These are phyloP conservation scores for Tachina lurida DNA, from an alignment of 2,888 invertebrate species.

Conservation along the genomic window DNA sequence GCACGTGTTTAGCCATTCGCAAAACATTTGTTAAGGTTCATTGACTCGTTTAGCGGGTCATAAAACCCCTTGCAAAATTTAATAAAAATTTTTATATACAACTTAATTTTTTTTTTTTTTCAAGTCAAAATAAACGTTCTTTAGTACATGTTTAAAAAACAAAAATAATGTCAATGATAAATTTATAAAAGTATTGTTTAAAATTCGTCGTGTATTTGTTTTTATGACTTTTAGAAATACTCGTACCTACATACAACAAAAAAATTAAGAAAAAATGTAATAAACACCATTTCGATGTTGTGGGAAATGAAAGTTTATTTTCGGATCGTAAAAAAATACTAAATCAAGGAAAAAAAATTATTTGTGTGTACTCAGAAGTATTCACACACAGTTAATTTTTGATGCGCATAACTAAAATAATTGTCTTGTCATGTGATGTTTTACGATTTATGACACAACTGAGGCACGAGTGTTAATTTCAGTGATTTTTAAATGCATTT, in stretches of 20 bases:
- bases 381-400: slow-evolving; percentile 7
- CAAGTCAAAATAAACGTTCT: slow-evolving; percentile 47
- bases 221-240: slow-evolving; percentile 41
- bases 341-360: neutral
- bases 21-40: slow-evolving; percentile 48
- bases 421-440: slow-evolving; percentile 39
- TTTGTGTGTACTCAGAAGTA: neutral
- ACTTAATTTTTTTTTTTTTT: slow-evolving; percentile 29
- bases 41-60: slow-evolving; percentile 56
- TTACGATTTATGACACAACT: slow-evolving; percentile 21
- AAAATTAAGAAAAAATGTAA: neutral
- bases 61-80: slow-evolving; percentile 58
- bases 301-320: slow-evolving; percentile 63
- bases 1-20: slow-evolving; percentile 5
- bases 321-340: slow-evolving; percentile 33
- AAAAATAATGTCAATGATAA: slow-evolving; percentile 52
- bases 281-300: slow-evolving; percentile 50
- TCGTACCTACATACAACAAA: too few relatives aligned
- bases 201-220: slow-evolving; percentile 2
- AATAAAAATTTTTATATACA: slow-evolving; percentile 19
- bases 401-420: slow-evolving; percentile 23
- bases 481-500: slow-evolving; percentile 7
- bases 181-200: slow-evolving; percentile 29
- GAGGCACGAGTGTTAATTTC: slow-evolving; percentile 8
- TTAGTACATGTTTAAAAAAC: slow-evolving; percentile 34